Evolutionary conservation across 2,888 invertebrate species (phyloP).

Genomic region (Agriotes lineatus): DNA sequence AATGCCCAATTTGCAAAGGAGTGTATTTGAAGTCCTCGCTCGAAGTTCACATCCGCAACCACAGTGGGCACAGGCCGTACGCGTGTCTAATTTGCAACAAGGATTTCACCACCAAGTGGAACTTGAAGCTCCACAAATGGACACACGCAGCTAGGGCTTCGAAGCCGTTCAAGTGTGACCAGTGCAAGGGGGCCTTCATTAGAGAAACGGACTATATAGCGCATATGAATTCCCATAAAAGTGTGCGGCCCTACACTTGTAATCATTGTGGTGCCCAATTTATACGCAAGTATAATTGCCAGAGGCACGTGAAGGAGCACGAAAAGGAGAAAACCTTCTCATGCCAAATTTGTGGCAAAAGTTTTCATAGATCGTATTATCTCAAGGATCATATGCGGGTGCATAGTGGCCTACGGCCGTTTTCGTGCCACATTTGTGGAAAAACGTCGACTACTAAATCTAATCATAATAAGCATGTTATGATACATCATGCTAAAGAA

Average conservation of each 20-base stretch:
- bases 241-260: conserved; percentile 87
- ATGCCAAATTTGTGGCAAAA: conserved; percentile 80
- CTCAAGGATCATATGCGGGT: conserved; percentile 89
- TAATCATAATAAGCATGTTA: conserved; percentile 91
- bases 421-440: conserved; percentile 88
- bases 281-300: conserved; percentile 89
- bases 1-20: conserved; percentile 84
- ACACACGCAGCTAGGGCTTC: conserved; percentile 86
- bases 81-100: conserved; percentile 87
- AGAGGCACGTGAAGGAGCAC: conserved; percentile 87
- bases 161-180: conserved; percentile 87
- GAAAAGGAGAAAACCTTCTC: conserved; percentile 71
- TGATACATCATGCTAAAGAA: conserved; percentile 90
- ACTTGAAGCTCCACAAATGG: conserved; percentile 90
- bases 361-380: conserved; percentile 89
- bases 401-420: conserved; percentile 85
- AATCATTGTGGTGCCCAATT: conserved; percentile 92
- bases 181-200: conserved; percentile 88
- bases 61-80: conserved; percentile 82
- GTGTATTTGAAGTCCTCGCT: conserved; percentile 84
- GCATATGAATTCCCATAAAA: conserved; percentile 88
- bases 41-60: conserved; percentile 83
- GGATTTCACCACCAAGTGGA: conserved; percentile 90
- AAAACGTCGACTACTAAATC: conserved; percentile 91
- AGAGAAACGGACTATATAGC: conserved; percentile 84